Evolutionary conservation across 2,797 vertebrate genomes (phyloP), one percentile per base, ranked within the genome.

Genomic region (Coranthus polyacanthus): DNA sequence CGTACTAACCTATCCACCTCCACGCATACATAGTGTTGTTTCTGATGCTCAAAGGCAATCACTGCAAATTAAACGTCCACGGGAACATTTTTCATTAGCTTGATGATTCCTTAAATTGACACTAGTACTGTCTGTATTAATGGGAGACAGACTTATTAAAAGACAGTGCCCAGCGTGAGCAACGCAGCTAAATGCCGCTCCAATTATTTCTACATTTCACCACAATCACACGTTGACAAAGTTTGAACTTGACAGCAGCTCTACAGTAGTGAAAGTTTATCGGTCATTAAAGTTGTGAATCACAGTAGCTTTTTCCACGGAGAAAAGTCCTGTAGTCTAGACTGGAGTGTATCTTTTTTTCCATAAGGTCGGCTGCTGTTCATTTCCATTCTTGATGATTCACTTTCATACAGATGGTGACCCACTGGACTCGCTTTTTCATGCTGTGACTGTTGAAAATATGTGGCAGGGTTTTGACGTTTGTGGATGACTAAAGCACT

Each of bases 1-100:
- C 73, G 72, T 68, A 58, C 62, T 84, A 83, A 84, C 79, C 72
- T 73, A 59, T 76, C 69, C 79, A 75, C 74, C 57, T 78, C 75
- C 36, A 29, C 46, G 68, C 61, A 83, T 72, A 56, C 74, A 67
- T 71, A 78, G 63, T 44, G 46, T 41, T 46, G 26, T 44, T 49
- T 79, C 76, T 78, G 82, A 73, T 50, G 45, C 68, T 75, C 72
- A 54, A 12, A 73, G 75, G 56, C 72, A 79, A 75, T 84, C 67
- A 60, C 41, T 26, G 21, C 36, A 56, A 82, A 82, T 78, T 56
- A 82, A 79, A 83, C 20, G 22, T 72, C 43, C 56, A 51, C 37
- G 44, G 24, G 61, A 79, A 68, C 55, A 61, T 75, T 82, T 79
- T 53, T 73, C 61, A 79, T 73, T 59, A 54, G 62, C 21, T 68